A percentile compares a stretch with the other conserved stretches of the same genome.
Conservation (phyloP, 1,140 invertebrate species). For the Metaphire vulgaris region DNA sequence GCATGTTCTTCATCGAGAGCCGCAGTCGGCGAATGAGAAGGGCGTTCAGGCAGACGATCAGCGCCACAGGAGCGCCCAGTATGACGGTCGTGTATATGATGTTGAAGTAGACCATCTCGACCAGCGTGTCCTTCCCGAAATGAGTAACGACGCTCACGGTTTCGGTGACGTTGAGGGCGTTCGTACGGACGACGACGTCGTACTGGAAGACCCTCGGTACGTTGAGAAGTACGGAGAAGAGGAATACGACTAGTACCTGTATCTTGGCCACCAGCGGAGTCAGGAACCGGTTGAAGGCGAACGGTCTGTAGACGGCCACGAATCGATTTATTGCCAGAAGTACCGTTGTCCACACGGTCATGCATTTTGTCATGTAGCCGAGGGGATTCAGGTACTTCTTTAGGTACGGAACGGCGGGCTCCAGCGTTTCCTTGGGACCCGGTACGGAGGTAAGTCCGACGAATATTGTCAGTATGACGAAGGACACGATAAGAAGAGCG, state of each 20-base stretch:
- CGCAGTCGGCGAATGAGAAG: not conserved
- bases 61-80: slow-evolving; percentile 12
- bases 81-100: slow-evolving; percentile 23
- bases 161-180: not conserved
- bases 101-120: slow-evolving; percentile 26
- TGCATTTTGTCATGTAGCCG: slow-evolving; percentile 10
- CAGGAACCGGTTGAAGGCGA: not conserved
- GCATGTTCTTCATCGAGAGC: not conserved
- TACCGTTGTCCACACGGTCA: slow-evolving; percentile 22
- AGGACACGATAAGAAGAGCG: slow-evolving; percentile 21
- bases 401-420: slow-evolving; percentile 10
- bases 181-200: slow-evolving; percentile 5
- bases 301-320: slow-evolving; percentile 23
- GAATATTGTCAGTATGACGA: slow-evolving; percentile 13
- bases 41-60: slow-evolving; percentile 10
- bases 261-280: not conserved
- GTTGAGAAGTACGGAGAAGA: slow-evolving; percentile 23
- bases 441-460: slow-evolving; percentile 7
- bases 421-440: not conserved
- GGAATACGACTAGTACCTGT: slow-evolving; percentile 3
- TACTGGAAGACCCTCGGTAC: slow-evolving; percentile 27
- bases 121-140: slow-evolving; percentile 4
- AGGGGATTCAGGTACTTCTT: slow-evolving; percentile 18
- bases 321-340: slow-evolving; percentile 19
- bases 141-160: slow-evolving; percentile 14